These are phyloP conservation scores for Halcyon malimbica DNA, from an alignment of 2,113 vertebrate genomes.

Conservation along the genomic window DNA sequence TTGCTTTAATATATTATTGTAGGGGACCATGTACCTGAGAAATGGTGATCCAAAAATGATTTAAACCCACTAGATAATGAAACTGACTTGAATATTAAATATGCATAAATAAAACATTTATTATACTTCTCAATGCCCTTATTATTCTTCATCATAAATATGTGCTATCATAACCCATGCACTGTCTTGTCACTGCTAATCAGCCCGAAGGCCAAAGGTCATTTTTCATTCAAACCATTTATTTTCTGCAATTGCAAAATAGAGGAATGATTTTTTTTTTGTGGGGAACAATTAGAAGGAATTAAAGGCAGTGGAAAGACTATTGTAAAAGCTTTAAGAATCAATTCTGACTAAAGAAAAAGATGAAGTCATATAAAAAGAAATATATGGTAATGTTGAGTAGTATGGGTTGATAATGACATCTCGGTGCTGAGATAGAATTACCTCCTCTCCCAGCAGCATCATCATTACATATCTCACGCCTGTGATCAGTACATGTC, in stretches of 20 bases:
- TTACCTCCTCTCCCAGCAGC: conserved; percentile 85
- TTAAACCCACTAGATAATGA: conserved; percentile 74
- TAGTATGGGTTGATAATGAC: conserved; percentile 75
- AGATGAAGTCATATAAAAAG: conserved; percentile 45
- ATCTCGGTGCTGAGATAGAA: conserved; percentile 75
- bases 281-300: conserved; percentile 59
- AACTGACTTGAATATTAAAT: conserved; percentile 75
- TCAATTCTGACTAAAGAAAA: conserved; percentile 66
- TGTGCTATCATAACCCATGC: conserved; percentile 79
- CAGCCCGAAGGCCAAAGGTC: conserved; percentile 75
- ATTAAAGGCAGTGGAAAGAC: conserved; percentile 58
- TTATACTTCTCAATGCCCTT: conserved; percentile 66
- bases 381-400: conserved; percentile 63
- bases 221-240: conserved; percentile 69
- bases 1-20: conserved; percentile 59
- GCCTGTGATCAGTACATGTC: conserved; percentile 97
- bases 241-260: conserved; percentile 3
- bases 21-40: conserved; percentile 14
- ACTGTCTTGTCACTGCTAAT: conserved; percentile 84
- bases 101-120: conserved; percentile 76
- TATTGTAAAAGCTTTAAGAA: conserved; percentile 55
- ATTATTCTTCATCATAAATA: conserved; percentile 69
- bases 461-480: conserved; percentile 96
- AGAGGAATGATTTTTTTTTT: conserved; percentile 49
- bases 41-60: conserved; percentile 57